These are phyloP conservation scores for Sinopyrophorus schimmeli DNA, from an alignment of 2,888 invertebrate species.

Conservation along the genomic window DNA sequence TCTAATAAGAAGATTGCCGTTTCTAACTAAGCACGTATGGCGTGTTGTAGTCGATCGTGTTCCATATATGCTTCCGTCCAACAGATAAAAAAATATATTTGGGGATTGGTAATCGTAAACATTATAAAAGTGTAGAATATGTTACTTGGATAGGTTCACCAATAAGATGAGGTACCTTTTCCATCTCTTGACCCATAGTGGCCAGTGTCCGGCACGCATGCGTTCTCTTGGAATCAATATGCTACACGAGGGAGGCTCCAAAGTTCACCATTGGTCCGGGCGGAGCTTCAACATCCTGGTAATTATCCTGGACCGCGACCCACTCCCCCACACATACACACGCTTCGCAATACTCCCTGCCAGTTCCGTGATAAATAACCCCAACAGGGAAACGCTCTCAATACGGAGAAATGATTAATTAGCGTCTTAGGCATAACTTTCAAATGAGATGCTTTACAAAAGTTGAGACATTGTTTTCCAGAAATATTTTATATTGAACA, in stretches of 20 bases:
- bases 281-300: conserved; percentile 55
- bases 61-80: no score
- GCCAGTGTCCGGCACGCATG: conserved; percentile 53
- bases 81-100: no score
- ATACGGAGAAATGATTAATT: conserved; percentile 57
- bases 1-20: no score
- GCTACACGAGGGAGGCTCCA: conserved; percentile 41
- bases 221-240: conserved; percentile 47
- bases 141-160: background rate
- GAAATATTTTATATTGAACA: conserved; percentile 19
- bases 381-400: conserved; percentile 57
- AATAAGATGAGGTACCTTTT: conserved; percentile 41
- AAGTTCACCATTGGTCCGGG: conserved; percentile 53
- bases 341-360: conserved; percentile 58
- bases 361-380: conserved; percentile 53
- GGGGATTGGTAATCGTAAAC: no score
- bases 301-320: conserved; percentile 57
- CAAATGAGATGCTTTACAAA: conserved; percentile 31
- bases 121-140: no score
- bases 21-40: no score
- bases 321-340: conserved; percentile 54
- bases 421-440: conserved; percentile 44
- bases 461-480: conserved; percentile 23
- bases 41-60: no score
- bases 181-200: conserved; percentile 45